Conservation (phyloP, 2,888 invertebrate genomes). For the Drosophila histrio region DNA sequence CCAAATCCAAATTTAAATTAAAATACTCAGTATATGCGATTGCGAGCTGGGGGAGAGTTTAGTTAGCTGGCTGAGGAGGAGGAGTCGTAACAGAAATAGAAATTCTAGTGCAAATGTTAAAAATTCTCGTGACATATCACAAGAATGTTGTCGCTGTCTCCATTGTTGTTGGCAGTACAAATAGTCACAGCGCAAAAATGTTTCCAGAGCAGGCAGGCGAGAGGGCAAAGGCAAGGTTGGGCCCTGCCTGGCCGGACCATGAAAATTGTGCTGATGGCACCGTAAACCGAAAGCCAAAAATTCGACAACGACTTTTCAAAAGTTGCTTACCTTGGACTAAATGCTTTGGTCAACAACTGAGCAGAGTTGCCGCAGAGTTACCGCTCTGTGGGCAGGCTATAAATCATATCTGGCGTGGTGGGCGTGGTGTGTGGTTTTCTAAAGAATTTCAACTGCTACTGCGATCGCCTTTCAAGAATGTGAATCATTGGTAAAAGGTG, state of each 20-base stretch:
- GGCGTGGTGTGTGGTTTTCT: conserved; percentile 63
- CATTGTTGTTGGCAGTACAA: conserved; percentile 19
- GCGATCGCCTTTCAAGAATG: conserved; percentile 65
- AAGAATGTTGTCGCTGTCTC: conserved; percentile 59
- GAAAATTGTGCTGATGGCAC: conserved; percentile 49
- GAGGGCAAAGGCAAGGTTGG: background rate
- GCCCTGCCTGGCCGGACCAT: background rate
- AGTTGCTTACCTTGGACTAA: conserved; percentile 77
- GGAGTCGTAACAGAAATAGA: conserved; percentile 54
- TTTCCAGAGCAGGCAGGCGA: conserved; percentile 48
- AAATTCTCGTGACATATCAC: conserved; percentile 68
- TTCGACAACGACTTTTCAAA: conserved; percentile 45
- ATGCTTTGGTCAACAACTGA: conserved; percentile 53
- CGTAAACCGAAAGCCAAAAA: conserved; percentile 20
- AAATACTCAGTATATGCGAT: background rate
- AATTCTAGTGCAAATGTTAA: conserved; percentile 70
- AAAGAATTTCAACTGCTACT: conserved; percentile 61
- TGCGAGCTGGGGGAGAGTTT: conserved; percentile 6
- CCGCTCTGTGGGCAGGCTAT: conserved; percentile 40
- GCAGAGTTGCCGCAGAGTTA: conserved; percentile 5
- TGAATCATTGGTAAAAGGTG: conserved; percentile 54
- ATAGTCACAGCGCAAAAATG: conserved; percentile 36
- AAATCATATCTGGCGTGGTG: conserved; percentile 58
- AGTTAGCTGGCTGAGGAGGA: background rate
- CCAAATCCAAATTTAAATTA: conserved; percentile 30